Conservation (phyloP, 2,113 vertebrate genomes). For the zebrafish (Danio rerio) region DNA sequence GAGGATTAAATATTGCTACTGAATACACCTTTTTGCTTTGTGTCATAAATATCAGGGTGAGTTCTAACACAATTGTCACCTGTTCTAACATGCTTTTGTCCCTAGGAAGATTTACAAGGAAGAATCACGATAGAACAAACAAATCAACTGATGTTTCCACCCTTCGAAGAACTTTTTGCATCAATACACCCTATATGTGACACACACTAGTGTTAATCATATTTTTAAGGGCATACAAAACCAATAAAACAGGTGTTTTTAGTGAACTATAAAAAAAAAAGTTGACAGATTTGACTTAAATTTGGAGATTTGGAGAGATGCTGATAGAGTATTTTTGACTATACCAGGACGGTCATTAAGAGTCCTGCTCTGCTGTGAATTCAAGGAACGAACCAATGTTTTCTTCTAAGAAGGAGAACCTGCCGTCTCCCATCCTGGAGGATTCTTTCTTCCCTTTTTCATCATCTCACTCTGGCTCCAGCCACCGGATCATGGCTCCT, state of each 20-base stretch:
- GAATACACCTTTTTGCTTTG: conserved; percentile 11
- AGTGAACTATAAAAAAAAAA: background rate
- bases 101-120: background rate
- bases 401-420: conserved; percentile 68
- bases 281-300: background rate
- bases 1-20: conserved; percentile 8
- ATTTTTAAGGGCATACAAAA: background rate
- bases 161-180: background rate
- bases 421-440: conserved; percentile 75
- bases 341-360: background rate
- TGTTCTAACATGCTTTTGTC: conserved; percentile 22
- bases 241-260: background rate
- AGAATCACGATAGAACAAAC: background rate
- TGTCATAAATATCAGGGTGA: background rate
- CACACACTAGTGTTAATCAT: conserved; percentile 4
- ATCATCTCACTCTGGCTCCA: conserved; percentile 63
- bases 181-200: background rate
- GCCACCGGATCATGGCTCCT: conserved; percentile 44
- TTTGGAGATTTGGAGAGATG: background rate
- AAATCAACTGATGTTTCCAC: background rate
- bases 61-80: conserved; percentile 17
- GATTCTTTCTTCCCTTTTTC: conserved; percentile 80
- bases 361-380: background rate
- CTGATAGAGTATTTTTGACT: background rate
- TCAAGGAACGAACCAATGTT: conserved; percentile 63